These are phyloP conservation scores for Acanthococcus lagerstroemiae DNA, from an alignment of 2,888 invertebrate species.

Conservation along the genomic window DNA sequence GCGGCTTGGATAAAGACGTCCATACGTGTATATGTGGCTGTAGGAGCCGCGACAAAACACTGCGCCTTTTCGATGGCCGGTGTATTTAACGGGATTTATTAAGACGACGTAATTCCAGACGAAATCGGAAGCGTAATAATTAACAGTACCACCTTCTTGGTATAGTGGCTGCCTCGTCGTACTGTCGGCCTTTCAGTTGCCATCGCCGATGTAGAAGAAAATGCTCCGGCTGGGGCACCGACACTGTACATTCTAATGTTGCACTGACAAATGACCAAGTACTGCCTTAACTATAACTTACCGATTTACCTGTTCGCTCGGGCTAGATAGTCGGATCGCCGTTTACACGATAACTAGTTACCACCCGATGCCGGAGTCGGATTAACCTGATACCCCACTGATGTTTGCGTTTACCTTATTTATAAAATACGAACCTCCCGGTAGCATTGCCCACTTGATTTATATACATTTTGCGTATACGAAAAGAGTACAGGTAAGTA, in stretches of 20 bases:
- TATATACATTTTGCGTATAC: no score
- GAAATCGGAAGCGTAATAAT: background rate
- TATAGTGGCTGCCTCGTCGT: no score
- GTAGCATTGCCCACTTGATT: background rate
- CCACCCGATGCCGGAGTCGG: slow-evolving; percentile 13
- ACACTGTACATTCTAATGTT: background rate
- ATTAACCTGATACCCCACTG: slow-evolving; percentile 28
- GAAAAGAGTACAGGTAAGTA: no score
- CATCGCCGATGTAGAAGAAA: no score
- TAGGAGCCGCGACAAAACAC: no score
- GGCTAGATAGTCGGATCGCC: background rate
- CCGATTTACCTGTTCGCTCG: background rate
- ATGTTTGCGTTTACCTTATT: slow-evolving; percentile 20
- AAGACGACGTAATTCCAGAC: background rate
- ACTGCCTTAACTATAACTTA: background rate
- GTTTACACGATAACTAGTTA: slow-evolving; percentile 25
- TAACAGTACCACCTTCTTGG: no score
- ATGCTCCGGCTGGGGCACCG: background rate
- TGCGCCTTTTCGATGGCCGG: background rate
- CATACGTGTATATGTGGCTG: no score
- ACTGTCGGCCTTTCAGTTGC: no score
- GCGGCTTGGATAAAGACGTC: no score
- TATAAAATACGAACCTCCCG: background rate
- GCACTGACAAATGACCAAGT: background rate
- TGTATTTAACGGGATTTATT: background rate